A percentile compares a stretch with the other conserved stretches of the same genome.
These are phyloP conservation scores for Metaphire vulgaris DNA, from an alignment of 1,140 invertebrate species.

Conservation along the genomic window DNA sequence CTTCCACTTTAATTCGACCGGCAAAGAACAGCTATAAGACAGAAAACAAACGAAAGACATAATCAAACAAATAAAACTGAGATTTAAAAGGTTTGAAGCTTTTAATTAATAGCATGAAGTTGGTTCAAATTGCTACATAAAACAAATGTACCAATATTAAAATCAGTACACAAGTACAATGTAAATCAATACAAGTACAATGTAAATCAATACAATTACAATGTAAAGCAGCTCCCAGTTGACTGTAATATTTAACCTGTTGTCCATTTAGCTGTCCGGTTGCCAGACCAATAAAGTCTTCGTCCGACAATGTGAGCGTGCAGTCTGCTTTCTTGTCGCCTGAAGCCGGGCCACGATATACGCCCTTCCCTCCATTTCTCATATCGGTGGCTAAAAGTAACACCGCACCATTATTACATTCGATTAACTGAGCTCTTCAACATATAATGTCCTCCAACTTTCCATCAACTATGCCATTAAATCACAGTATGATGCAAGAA, in stretches of 20 bases:
- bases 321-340: conserved; percentile 75
- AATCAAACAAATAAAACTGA: not conserved
- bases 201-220: too few relatives aligned
- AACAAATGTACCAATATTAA: too few relatives aligned
- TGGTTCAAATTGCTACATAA: too few relatives aligned
- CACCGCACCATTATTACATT: too few relatives aligned
- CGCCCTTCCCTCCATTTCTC: conserved; percentile 61
- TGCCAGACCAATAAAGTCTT: conserved; percentile 72
- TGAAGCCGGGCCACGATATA: conserved; percentile 71
- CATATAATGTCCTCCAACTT: too few relatives aligned
- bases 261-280: conserved; percentile 79
- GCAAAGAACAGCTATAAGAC: not conserved
- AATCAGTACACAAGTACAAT: too few relatives aligned
- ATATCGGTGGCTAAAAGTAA: conserved; percentile 78
- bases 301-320: conserved; percentile 75
- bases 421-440: too few relatives aligned
- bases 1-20: not conserved
- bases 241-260: conserved; percentile 55
- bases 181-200: too few relatives aligned
- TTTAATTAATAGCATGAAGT: not conserved
- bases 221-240: too few relatives aligned
- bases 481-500: too few relatives aligned
- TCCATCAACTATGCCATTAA: too few relatives aligned
- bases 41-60: not conserved
- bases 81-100: not conserved